phyloP scores from a whole-genome alignment of 2,113 vertebrate genomes.

The Notarius lentiginosus region DNA sequence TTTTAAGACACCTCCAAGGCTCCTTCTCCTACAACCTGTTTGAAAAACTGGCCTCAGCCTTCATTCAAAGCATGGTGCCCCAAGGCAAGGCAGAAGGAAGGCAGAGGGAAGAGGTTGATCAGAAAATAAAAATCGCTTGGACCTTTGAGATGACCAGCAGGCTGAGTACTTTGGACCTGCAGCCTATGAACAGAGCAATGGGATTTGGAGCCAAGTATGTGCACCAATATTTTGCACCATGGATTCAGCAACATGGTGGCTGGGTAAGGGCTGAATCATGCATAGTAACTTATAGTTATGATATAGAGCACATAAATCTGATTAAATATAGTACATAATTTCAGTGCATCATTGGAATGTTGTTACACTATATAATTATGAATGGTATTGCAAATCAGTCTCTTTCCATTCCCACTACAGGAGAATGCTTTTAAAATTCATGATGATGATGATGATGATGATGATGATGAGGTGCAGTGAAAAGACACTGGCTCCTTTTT shows the following conservation, averaged over 20 bases:
- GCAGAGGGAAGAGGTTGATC: background rate
- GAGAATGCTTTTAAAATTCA: constrained; percentile 43
- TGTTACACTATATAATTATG: background rate
- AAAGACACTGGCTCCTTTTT: background rate
- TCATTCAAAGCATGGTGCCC: constrained; percentile 18
- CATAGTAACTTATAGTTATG: background rate
- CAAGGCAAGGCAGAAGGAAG: no score
- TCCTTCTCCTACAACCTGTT: constrained; percentile 46
- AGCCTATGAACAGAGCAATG: constrained; percentile 54
- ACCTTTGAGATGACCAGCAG: constrained; percentile 58
- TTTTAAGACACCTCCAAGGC: constrained; percentile 32
- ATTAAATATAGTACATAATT: background rate
- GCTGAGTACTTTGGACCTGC: constrained; percentile 39
- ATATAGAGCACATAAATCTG: background rate
- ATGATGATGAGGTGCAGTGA: constrained; percentile 41
- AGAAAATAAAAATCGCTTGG: constrained; percentile 50
- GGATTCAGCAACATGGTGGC: constrained; percentile 56
- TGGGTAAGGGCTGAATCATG: constrained; percentile 49
- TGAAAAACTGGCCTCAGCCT: constrained; percentile 40
- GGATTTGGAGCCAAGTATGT: constrained; percentile 53
- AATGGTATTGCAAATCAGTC: background rate
- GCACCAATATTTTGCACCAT: constrained; percentile 51
- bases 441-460: background rate
- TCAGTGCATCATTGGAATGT: background rate
- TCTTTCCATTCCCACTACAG: constrained; percentile 36